Evolutionary conservation across 1,140 invertebrate genomes (phyloP).

Genomic region (Drosophila eugracilis): DNA sequence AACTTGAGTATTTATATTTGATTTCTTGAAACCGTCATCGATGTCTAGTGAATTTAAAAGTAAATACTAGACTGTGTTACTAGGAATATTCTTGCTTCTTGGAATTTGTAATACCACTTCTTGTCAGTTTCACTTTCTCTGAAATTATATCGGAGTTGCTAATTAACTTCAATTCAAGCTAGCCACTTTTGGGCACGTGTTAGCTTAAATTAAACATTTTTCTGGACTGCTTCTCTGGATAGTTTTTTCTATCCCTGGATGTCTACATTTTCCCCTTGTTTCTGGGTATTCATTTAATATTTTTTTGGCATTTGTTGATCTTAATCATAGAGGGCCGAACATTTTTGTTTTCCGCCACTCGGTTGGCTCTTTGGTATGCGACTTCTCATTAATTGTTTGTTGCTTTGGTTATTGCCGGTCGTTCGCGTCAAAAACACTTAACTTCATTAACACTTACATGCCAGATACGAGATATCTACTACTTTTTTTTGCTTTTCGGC

Average conservation of each 20-base stretch:
- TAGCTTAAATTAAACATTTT: neutral
- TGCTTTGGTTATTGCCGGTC: slow-evolving; percentile 62
- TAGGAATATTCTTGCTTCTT: no score
- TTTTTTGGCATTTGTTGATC: slow-evolving; percentile 72
- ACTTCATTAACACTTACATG: slow-evolving; percentile 83
- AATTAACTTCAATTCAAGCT: neutral
- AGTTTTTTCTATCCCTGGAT: slow-evolving; percentile 9
- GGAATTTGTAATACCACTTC: no score
- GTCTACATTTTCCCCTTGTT: slow-evolving; percentile 1
- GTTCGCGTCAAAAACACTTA: slow-evolving; percentile 80
- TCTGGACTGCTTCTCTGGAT: slow-evolving; percentile 2
- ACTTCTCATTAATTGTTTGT: slow-evolving; percentile 77
- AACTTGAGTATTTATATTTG: neutral
- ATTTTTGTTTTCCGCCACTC: slow-evolving; percentile 52
- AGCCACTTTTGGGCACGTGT: neutral
- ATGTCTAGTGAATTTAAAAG: no score
- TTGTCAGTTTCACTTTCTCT: no score
- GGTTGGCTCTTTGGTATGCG: slow-evolving; percentile 56
- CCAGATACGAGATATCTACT: slow-evolving; percentile 67
- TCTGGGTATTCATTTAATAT: slow-evolving; percentile 3
- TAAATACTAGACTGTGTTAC: no score
- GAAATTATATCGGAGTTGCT: no score
- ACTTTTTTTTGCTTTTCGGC: slow-evolving; percentile 50
- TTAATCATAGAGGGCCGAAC: slow-evolving; percentile 60
- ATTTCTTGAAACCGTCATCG: neutral